phyloP scores from a whole-genome alignment of 2,888 invertebrate genomes.

The Himalopsyche tibetana region DNA sequence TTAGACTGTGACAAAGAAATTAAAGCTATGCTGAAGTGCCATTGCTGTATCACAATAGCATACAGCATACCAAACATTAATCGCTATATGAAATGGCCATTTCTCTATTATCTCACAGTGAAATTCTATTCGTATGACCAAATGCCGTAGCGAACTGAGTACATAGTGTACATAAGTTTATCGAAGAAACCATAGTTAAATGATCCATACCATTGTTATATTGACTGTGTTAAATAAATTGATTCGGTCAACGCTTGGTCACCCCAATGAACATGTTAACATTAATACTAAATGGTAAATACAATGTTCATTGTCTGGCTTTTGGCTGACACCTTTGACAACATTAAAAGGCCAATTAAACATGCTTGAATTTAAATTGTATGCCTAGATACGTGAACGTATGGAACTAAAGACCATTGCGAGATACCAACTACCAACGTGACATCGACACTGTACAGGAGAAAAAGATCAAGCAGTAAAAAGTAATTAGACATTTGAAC shows the following conservation, averaged over 20 bases:
- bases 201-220: neutral
- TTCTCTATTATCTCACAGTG: no score
- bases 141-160: neutral
- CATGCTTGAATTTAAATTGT: conserved; percentile 24
- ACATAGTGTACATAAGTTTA: neutral
- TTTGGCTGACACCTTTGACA: conserved; percentile 47
- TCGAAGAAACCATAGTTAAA: neutral
- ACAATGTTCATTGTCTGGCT: neutral
- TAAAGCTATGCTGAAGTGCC: no score
- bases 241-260: conserved; percentile 3
- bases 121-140: neutral
- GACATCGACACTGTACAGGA: no score
- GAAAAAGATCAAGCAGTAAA: no score
- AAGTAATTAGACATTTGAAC: no score
- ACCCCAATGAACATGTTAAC: conserved; percentile 7
- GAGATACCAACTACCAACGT: no score
- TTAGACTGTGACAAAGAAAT: no score
- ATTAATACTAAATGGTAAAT: conserved; percentile 31
- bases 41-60: no score
- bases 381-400: neutral
- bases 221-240: neutral
- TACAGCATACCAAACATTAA: no score
- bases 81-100: no score
- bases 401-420: neutral
- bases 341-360: conserved; percentile 50